Conservation (phyloP, 1,140 invertebrate genomes). For the Cheumatopsyche charites region DNA sequence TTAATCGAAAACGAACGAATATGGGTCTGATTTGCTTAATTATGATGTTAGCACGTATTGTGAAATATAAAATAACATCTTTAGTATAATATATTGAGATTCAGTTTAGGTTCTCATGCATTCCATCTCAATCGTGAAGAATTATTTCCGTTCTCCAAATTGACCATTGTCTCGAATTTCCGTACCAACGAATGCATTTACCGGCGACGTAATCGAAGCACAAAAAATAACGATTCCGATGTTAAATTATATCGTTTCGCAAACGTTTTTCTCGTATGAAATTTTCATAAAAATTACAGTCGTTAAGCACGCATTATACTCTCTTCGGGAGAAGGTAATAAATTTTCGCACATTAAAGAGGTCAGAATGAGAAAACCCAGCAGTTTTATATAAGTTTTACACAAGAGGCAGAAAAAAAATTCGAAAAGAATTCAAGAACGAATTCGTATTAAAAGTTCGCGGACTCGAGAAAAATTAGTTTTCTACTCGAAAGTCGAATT, state of each 20-base stretch:
- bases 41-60: no score
- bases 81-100: no score
- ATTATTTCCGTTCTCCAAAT: no score
- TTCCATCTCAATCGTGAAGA: no score
- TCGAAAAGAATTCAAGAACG: neutral
- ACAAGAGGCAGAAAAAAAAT: neutral
- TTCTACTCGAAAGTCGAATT: slow-evolving; percentile 3
- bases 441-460: slow-evolving; percentile 14
- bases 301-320: slow-evolving; percentile 13
- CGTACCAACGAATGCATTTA: no score
- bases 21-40: no score
- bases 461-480: slow-evolving; percentile 12
- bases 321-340: neutral
- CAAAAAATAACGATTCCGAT: neutral
- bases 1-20: no score
- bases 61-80: no score
- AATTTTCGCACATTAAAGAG: slow-evolving; percentile 11
- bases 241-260: neutral
- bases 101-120: no score
- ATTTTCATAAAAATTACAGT: slow-evolving; percentile 1
- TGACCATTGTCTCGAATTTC: no score
- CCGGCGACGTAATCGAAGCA: neutral
- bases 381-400: slow-evolving; percentile 5
- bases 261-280: neutral
- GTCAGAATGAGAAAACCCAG: neutral